Percentiles rank a stretch among this genome's conserved stretches.
Conservation (phyloP, 1,140 invertebrate genomes). For the Temnothorax nylanderi region DNA sequence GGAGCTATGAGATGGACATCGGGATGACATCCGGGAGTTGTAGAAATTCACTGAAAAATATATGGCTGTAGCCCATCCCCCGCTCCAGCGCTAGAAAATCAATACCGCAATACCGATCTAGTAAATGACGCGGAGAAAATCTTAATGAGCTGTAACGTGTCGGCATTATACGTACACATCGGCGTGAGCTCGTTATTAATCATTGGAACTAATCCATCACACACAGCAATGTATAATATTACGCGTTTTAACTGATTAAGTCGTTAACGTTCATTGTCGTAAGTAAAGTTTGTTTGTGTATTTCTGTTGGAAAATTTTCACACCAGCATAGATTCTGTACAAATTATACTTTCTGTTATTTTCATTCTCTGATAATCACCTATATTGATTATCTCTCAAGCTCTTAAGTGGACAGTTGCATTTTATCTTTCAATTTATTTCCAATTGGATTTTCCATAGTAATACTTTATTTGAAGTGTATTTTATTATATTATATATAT, state of each 20-base stretch:
- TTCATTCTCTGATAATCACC: neutral
- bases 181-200: slow-evolving; percentile 27
- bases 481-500: neutral
- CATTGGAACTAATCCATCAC: slow-evolving; percentile 31
- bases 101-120: slow-evolving; percentile 20
- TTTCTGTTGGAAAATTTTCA: slow-evolving; percentile 3
- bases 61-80: neutral
- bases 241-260: slow-evolving; percentile 16
- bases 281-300: neutral
- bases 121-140: slow-evolving; percentile 44
- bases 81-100: neutral
- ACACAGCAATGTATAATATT: neutral
- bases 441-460: neutral
- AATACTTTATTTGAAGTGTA: neutral
- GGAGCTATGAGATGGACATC: slow-evolving; percentile 19
- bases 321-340: neutral
- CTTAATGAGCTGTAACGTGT: slow-evolving; percentile 22
- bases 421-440: neutral
- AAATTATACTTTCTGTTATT: neutral
- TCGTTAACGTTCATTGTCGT: neutral
- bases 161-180: slow-evolving; percentile 1
- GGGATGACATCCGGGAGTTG: slow-evolving; percentile 43
- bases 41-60: slow-evolving; percentile 30
- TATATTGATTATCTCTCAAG: neutral
- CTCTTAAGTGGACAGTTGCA: neutral